Base-by-base conservation (phyloP, 2,888 invertebrate genomes). In the Pristionchus arcanus region DNA sequence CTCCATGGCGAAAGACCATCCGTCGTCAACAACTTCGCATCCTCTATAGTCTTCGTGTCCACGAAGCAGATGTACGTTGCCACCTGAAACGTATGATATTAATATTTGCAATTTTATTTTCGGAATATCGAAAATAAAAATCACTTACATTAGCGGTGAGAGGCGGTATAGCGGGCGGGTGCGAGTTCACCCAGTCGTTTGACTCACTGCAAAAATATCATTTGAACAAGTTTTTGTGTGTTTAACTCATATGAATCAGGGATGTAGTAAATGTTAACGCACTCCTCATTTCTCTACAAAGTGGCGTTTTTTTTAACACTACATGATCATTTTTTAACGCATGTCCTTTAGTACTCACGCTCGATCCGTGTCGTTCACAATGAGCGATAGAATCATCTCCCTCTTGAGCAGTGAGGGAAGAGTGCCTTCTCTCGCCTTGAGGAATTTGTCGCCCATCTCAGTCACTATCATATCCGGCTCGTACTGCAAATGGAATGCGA, bases 121-220 rank as follows among this genome's bases (percentile, higher is more conserved):
- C n/a, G n/a, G n/a, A n/a, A n/a, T n/a, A n/a, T 49, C 11, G 5
- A 7, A 49, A 49, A 68, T n/a, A 19, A 68, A n/a, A 77, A 37
- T 28, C 49, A 87, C 77, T 77, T 1, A 81, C 89, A 34, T 81
- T 77, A 13, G 77, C 16, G 11, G 89, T 89, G 81, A 89, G 89
- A 5, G 89, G 89, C 13, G 89, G 89, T 21, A 89, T 89, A n/a
- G 92, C 77, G 63, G 89, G 77, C 59, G 89, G 59, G 28, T 89
- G 89, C 37, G 15, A 11, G 63, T 89, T 89, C 34, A 89, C 89
- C 89, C 89, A 89, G 37, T 81, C 89, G 59, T 89, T 90, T 83
- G 91, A 90, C 21, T 92, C 90, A 63, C 93, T 93, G 66, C 71
- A 91, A 71, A n/a, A 2, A 21, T 19, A 59, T 49, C n/a, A 28